These are phyloP conservation scores for Drosophila peninsularis DNA, from an alignment of 2,888 invertebrate genomes.

Conservation along the genomic window DNA sequence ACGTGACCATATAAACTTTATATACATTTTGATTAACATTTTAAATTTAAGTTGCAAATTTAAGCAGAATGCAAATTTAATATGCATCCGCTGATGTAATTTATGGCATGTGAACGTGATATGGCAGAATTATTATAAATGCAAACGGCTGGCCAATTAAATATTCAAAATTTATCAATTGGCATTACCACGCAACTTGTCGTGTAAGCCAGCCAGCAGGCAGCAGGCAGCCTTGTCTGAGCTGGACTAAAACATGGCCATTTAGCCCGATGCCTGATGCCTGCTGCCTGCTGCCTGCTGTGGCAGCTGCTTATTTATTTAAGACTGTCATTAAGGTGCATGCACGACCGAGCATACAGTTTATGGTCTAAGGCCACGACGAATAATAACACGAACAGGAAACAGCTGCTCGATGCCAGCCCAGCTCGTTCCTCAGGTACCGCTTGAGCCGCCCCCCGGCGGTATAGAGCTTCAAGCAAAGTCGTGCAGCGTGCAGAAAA, in stretches of 20 bases:
- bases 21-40: neutral
- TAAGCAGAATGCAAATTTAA: neutral
- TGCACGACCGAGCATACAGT: constrained; percentile 43
- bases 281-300: neutral
- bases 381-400: constrained; percentile 16
- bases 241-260: constrained; percentile 14
- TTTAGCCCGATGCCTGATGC: neutral
- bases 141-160: constrained; percentile 3
- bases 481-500: constrained; percentile 12
- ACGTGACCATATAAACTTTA: neutral
- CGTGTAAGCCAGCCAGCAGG: constrained; percentile 9
- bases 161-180: constrained; percentile 28
- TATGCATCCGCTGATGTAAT: constrained; percentile 4
- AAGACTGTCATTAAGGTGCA: constrained; percentile 53
- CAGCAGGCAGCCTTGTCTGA: neutral
- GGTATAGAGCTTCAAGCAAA: constrained; percentile 9
- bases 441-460: constrained; percentile 1
- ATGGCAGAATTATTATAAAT: neutral
- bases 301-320: constrained; percentile 61
- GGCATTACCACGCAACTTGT: constrained; percentile 20
- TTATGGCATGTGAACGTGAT: neutral
- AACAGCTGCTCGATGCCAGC: constrained; percentile 47
- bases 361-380: constrained; percentile 48
- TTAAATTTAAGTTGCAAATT: neutral
- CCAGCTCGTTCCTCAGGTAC: constrained; percentile 46